A percentile compares a stretch with the other conserved stretches of the same genome.
Conservation (phyloP, 2,888 invertebrate species). For the Polia nebulosa region DNA sequence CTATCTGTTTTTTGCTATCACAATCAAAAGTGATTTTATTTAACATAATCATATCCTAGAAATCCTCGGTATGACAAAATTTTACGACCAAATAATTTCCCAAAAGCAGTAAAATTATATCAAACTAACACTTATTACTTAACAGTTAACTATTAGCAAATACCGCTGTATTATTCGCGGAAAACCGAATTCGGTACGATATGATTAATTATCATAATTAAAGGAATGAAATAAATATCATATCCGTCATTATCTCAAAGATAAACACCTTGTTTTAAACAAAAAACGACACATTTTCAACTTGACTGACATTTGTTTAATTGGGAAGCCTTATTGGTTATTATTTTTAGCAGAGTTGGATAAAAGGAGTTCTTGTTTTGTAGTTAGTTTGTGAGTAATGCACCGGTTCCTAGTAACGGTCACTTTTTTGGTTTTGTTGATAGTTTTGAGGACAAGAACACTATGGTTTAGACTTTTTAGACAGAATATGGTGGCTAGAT, state of each 20-base stretch:
- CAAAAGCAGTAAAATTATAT: constrained; percentile 7
- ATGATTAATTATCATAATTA: constrained; percentile 71
- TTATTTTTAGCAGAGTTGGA: constrained; percentile 22
- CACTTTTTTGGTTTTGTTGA: constrained; percentile 26
- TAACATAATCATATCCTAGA: not conserved
- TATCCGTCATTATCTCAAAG: constrained; percentile 60
- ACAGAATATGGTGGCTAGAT: not conserved
- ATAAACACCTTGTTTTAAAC: constrained; percentile 53
- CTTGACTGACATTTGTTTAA: constrained; percentile 69
- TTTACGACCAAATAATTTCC: constrained; percentile 13
- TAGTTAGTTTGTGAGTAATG: constrained; percentile 54
- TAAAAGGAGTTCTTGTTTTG: constrained; percentile 21
- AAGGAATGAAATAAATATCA: constrained; percentile 57
- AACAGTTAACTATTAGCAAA: constrained; percentile 1
- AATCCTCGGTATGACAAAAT: not conserved
- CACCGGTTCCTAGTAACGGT: constrained; percentile 40
- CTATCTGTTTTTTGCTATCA: constrained; percentile 13
- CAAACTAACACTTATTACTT: constrained; percentile 9
- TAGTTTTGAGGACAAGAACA: constrained; percentile 23
- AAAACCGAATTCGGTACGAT: constrained; percentile 60
- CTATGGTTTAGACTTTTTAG: not conserved
- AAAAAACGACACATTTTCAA: constrained; percentile 18
- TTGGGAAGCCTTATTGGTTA: constrained; percentile 53
- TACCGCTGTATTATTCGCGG: constrained; percentile 43
- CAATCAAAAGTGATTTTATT: constrained; percentile 21